A percentile compares a stretch with the other conserved stretches of the same genome.
Conservation (phyloP, 1,140 invertebrate genomes). For the Aculops lycopersici region DNA sequence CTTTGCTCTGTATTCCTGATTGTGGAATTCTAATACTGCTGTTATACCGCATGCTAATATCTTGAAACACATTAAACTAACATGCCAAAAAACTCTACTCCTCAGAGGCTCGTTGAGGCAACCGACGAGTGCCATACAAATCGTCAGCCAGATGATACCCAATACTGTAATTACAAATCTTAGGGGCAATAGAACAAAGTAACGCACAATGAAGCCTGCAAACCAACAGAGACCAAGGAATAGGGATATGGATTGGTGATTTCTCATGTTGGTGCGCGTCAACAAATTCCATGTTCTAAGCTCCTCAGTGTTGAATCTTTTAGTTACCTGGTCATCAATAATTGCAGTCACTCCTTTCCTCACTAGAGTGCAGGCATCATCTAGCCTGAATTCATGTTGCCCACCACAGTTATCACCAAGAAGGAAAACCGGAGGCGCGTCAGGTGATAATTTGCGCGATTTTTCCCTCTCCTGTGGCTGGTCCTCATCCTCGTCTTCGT, state of each 20-base stretch:
- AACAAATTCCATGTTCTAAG: conserved; percentile 53
- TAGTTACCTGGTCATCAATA: conserved; percentile 77
- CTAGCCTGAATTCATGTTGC: conserved; percentile 7
- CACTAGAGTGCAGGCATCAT: conserved; percentile 8
- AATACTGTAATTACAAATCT: conserved; percentile 16
- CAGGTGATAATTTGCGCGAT: too few relatives aligned
- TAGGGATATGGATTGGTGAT: conserved; percentile 60
- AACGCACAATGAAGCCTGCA: conserved; percentile 52
- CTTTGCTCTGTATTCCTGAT: conserved; percentile 35
- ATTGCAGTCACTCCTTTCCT: conserved; percentile 26
- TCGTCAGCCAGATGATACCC: conserved; percentile 22
- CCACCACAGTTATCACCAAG: conserved; percentile 15
- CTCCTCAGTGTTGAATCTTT: conserved; percentile 63
- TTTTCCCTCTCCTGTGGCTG: too few relatives aligned
- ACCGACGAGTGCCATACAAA: conserved; percentile 47
- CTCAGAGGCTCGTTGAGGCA: conserved; percentile 30
- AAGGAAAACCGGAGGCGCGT: not conserved
- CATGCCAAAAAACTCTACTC: conserved; percentile 37
- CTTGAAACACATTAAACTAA: conserved; percentile 57
- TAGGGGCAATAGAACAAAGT: conserved; percentile 51
- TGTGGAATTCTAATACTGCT: conserved; percentile 60
- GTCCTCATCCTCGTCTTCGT: too few relatives aligned
- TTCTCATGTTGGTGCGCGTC: conserved; percentile 50
- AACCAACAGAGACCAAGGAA: conserved; percentile 63
- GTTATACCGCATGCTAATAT: conserved; percentile 53